Percentiles rank a stretch among this genome's conserved stretches.
Evolutionary conservation across 2,797 vertebrate species (phyloP).

Genomic region (Tokudaia muenninki): DNA sequence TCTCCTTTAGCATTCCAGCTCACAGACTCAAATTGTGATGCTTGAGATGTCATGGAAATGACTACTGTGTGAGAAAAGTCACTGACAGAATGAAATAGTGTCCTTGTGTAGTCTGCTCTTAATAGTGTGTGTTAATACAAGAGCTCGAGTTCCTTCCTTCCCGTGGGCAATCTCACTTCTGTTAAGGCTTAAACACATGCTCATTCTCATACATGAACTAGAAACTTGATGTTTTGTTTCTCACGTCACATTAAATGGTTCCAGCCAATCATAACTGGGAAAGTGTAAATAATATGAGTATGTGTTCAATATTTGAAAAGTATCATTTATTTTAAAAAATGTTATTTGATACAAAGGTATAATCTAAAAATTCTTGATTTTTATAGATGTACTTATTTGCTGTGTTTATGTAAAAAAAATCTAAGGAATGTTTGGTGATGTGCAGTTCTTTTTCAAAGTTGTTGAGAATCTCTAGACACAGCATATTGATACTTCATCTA

Average conservation of each 20-base stretch:
- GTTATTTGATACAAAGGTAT: neutral
- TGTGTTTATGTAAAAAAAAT: conserved; percentile 32
- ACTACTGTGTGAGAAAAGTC: neutral
- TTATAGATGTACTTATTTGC: neutral
- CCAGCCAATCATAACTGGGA: neutral
- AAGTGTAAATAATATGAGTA: conserved; percentile 23
- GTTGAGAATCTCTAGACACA: neutral
- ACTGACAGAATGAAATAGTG: neutral
- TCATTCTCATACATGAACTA: neutral
- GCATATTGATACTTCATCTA: neutral
- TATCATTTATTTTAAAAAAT: neutral
- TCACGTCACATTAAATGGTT: conserved; percentile 8
- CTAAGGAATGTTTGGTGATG: neutral
- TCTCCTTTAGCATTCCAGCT: neutral
- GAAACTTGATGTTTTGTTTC: conserved; percentile 7
- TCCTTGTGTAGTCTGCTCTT: neutral
- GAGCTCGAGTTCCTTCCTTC: neutral
- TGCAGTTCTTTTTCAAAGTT: neutral
- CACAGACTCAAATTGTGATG: neutral
- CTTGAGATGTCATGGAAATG: neutral
- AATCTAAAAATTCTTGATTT: conserved; percentile 11
- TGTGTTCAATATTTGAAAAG: conserved; percentile 22
- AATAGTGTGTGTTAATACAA: conserved; percentile 4
- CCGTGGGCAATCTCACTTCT: neutral
- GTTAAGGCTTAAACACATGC: neutral